Conservation (phyloP, 1,140 invertebrate genomes). For the Drosophila rufa region DNA sequence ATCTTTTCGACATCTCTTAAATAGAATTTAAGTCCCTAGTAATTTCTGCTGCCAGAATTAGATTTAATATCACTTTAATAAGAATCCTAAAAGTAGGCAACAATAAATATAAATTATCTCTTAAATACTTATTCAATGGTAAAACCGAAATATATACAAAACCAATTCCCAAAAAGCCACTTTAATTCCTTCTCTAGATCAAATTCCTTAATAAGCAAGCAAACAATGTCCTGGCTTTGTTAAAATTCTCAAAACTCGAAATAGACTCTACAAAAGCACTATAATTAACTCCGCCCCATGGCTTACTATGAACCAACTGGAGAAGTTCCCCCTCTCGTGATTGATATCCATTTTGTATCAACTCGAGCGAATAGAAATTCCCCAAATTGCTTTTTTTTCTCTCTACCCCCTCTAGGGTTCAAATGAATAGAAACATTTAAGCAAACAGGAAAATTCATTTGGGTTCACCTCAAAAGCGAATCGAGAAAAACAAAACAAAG, state of each 20-base stretch:
- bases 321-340: background rate
- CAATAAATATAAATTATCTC: too few species aligned
- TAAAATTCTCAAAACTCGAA: background rate
- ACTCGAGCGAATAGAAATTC: constrained; percentile 16
- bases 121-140: too few species aligned
- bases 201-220: background rate
- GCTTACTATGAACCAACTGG: background rate
- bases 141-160: background rate
- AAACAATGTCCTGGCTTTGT: too few species aligned
- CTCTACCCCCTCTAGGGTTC: background rate
- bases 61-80: too few species aligned
- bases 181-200: background rate
- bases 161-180: background rate
- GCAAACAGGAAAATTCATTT: constrained; percentile 62
- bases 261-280: constrained; percentile 1
- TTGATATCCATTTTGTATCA: constrained; percentile 30
- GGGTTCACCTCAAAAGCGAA: constrained; percentile 55
- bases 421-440: constrained; percentile 42
- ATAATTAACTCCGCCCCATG: constrained; percentile 29
- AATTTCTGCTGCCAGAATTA: too few species aligned
- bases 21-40: too few species aligned
- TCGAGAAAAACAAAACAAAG: constrained; percentile 31
- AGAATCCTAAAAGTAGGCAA: too few species aligned
- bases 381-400: constrained; percentile 37
- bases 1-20: too few species aligned